Evolutionary conservation across 2,113 vertebrate genomes (phyloP).

Genomic region (Cygnus atratus): DNA sequence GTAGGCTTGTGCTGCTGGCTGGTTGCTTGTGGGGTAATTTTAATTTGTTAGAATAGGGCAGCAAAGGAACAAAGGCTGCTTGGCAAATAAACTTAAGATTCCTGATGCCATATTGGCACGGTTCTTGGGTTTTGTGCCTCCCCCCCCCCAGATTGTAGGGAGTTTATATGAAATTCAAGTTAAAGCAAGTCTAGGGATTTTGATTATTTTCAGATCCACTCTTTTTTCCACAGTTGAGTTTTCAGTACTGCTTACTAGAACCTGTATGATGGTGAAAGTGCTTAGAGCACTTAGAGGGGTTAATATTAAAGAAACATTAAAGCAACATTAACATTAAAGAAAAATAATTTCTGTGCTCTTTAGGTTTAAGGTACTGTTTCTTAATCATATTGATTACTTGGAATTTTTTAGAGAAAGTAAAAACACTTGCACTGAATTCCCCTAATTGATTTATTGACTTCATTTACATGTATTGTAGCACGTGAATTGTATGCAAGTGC

Average conservation of each 20-base stretch:
- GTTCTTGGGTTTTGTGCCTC: neutral
- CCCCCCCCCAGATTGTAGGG: neutral
- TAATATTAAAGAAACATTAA: neutral
- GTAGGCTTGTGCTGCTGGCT: neutral
- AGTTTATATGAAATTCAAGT: neutral
- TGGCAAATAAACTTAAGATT: constrained; percentile 5
- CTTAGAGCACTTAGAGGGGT: neutral
- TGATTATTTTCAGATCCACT: constrained; percentile 2
- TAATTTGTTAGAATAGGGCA: neutral
- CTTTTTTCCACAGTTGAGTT: neutral
- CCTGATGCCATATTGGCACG: constrained; percentile 10
- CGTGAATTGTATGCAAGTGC: neutral
- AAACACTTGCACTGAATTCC: constrained; percentile 24
- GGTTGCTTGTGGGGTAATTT: neutral
- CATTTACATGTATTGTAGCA: constrained; percentile 40
- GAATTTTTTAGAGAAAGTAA: constrained; percentile 34
- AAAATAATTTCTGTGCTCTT: constrained; percentile 12
- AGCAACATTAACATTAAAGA: neutral
- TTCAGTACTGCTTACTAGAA: neutral
- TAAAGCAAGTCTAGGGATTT: neutral
- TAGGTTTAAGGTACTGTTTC: constrained; percentile 28
- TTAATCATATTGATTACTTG: constrained; percentile 43
- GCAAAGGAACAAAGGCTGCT: constrained; percentile 45
- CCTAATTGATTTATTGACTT: constrained; percentile 50
- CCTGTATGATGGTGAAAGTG: neutral